Evolutionary conservation across 2,113 vertebrate genomes (phyloP).

Genomic region (Gnathonemus longibarbis): DNA sequence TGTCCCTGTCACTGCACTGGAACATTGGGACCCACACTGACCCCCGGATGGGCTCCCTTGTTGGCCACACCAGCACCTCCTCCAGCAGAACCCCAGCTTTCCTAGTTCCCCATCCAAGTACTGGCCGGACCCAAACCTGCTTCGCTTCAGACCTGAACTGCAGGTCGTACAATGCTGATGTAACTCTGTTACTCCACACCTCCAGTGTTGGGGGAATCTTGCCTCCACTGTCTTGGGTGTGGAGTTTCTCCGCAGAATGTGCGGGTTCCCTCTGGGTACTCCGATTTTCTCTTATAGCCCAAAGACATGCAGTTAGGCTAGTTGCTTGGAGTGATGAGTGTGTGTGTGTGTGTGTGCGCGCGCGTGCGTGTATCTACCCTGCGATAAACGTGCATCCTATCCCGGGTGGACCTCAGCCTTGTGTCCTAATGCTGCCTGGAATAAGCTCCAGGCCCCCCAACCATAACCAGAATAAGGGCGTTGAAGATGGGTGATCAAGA

Average conservation of each 20-base stretch:
- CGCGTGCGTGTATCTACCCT: not conserved
- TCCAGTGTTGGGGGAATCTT: not conserved
- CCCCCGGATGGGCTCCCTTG: accelerated
- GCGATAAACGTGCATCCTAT: not conserved
- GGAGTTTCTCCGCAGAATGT: not conserved
- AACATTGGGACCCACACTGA: not conserved
- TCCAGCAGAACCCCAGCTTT: not conserved
- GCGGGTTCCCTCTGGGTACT: not conserved
- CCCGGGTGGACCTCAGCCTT: not conserved
- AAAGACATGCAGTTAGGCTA: not conserved
- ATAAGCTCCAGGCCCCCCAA: not conserved
- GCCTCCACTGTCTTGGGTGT: not conserved
- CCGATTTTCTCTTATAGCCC: not conserved
- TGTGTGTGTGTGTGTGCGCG: not conserved
- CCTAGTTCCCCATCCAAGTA: not conserved
- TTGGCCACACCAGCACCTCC: not conserved
- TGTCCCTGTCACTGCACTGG: not conserved
- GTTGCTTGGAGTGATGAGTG: not conserved
- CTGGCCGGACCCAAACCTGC: not conserved
- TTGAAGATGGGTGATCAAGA: not conserved
- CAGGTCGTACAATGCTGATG: not conserved
- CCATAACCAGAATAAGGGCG: not conserved
- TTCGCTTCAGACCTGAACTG: not conserved
- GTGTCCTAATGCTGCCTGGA: not conserved
- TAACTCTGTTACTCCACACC: not conserved